Percentiles rank a stretch among this genome's conserved stretches.
Evolutionary conservation across 2,888 invertebrate genomes (phyloP).

Genomic region (Venustoraphidia nigricollis): DNA sequence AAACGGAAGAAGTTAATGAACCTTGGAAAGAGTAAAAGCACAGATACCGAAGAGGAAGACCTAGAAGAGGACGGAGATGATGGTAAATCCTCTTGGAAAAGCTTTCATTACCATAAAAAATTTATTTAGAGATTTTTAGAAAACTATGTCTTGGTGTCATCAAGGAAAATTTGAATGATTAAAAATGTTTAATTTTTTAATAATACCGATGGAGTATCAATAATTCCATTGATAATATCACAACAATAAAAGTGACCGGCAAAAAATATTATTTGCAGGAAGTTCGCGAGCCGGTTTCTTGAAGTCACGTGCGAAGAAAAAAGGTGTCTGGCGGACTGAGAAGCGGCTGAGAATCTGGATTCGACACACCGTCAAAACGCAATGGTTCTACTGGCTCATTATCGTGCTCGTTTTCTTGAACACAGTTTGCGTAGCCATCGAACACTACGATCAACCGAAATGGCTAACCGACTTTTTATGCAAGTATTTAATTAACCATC

Average conservation of each 20-base stretch:
- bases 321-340: constrained; percentile 88
- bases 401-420: constrained; percentile 98
- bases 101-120: not conserved
- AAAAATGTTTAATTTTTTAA: too few relatives aligned
- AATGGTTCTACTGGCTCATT: constrained; percentile 99
- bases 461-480: constrained; percentile 95
- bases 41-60: constrained; percentile 93
- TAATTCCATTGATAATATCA: too few relatives aligned
- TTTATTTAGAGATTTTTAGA: too few relatives aligned
- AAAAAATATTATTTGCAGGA: constrained; percentile 30
- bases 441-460: constrained; percentile 89
- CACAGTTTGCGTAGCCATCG: constrained; percentile 96
- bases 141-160: too few relatives aligned
- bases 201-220: too few relatives aligned
- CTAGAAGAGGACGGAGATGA: constrained; percentile 89
- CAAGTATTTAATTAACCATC: constrained; percentile 42
- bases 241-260: too few relatives aligned
- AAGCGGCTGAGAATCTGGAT: constrained; percentile 89
- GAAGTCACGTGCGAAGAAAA: constrained; percentile 77
- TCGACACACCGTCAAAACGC: constrained; percentile 89
- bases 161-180: too few relatives aligned
- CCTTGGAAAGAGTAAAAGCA: constrained; percentile 88
- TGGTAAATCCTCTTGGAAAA: constrained; percentile 50
- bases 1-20: constrained; percentile 92
- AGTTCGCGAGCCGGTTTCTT: constrained; percentile 68